Percentiles rank a stretch among this genome's conserved stretches.
These are phyloP conservation scores for Disparrhopalites patrizii DNA, from an alignment of 2,888 invertebrate genomes.

Conservation along the genomic window DNA sequence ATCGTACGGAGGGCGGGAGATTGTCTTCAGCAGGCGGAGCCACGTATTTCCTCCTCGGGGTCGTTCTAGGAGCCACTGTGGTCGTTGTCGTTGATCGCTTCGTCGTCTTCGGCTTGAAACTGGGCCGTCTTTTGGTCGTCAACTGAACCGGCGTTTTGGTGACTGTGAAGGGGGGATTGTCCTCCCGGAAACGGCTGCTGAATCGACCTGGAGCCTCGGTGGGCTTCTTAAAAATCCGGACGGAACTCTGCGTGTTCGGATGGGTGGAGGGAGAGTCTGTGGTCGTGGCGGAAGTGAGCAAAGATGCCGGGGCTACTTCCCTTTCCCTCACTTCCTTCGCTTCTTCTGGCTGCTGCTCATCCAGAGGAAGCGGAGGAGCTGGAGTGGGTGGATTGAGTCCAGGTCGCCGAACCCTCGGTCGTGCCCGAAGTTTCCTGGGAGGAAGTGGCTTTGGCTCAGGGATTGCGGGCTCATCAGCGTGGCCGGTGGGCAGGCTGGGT, in stretches of 20 bases:
- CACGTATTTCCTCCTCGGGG: slow-evolving; percentile 8
- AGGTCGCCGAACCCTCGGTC: slow-evolving; percentile 17
- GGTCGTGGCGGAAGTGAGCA: not conserved
- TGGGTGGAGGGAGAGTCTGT: not conserved
- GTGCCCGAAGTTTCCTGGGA: slow-evolving; percentile 18
- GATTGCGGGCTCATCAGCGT: slow-evolving; percentile 14
- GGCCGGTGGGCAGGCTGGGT: slow-evolving; percentile 1
- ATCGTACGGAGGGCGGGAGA: slow-evolving; percentile 39
- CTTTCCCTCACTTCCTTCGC: slow-evolving; percentile 16
- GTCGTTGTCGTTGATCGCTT: not conserved
- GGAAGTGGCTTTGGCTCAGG: slow-evolving; percentile 15
- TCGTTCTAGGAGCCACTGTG: slow-evolving; percentile 9
- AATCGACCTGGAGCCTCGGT: slow-evolving; percentile 46
- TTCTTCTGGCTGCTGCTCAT: slow-evolving; percentile 26
- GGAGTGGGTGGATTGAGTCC: no score
- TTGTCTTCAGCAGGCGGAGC: slow-evolving; percentile 25
- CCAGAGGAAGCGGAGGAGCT: not conserved
- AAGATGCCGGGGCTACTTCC: not conserved
- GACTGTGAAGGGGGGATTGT: slow-evolving; percentile 25
- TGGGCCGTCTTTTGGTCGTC: slow-evolving; percentile 22
- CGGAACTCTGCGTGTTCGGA: slow-evolving; percentile 22
- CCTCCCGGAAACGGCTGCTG: slow-evolving; percentile 44
- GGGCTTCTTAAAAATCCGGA: slow-evolving; percentile 40
- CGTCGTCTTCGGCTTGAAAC: slow-evolving; percentile 9
- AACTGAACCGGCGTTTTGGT: slow-evolving; percentile 36